phyloP scores from a whole-genome alignment of 2,113 vertebrate genomes.

The Fukomys damarensis region DNA sequence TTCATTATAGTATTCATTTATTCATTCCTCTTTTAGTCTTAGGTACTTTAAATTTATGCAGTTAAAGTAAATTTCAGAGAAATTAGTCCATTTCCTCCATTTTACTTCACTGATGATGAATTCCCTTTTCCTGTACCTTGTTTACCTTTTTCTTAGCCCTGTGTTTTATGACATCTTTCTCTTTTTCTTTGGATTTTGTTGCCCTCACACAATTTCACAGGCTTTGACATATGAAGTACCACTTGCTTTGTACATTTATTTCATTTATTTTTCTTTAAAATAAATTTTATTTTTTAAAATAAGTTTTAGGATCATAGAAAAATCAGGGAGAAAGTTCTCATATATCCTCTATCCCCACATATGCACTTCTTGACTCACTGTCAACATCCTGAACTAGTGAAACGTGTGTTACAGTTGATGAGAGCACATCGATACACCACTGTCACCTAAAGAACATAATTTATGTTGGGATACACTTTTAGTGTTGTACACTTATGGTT shows the following conservation, averaged over 20 bases:
- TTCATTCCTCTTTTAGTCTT: neutral
- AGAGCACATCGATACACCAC: neutral
- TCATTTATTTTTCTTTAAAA: constrained; percentile 1
- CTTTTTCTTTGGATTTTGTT: neutral
- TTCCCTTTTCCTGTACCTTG: neutral
- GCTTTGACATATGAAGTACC: neutral
- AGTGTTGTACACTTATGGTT: neutral
- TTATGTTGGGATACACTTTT: neutral
- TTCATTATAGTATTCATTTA: neutral
- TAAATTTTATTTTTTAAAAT: neutral
- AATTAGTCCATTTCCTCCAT: neutral
- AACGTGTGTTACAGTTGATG: neutral
- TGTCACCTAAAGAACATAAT: neutral
- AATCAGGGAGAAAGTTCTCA: neutral
- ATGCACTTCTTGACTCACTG: neutral
- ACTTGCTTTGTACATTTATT: neutral
- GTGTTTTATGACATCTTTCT: neutral
- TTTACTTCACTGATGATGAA: neutral
- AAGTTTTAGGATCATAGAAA: neutral
- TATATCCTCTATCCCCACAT: too few species aligned
- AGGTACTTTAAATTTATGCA: neutral
- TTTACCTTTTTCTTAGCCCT: neutral
- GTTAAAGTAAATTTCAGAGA: neutral
- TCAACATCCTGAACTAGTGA: neutral
- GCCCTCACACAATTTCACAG: constrained; percentile 1